These are phyloP conservation scores for Meta bourneti DNA, from an alignment of 2,888 invertebrate species.

Conservation along the genomic window DNA sequence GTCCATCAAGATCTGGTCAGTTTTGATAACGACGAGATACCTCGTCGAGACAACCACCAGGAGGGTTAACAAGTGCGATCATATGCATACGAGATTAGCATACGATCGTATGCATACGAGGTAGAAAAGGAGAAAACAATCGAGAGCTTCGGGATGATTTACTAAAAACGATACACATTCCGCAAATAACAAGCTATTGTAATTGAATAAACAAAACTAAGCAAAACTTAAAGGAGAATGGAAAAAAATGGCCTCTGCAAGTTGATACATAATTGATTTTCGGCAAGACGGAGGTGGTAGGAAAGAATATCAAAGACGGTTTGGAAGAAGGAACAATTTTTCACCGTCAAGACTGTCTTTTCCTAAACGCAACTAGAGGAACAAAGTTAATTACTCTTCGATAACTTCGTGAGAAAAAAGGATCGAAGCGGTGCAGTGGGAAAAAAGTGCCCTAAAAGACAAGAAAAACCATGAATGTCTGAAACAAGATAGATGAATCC, in stretches of 20 bases:
- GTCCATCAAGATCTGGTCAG: no score
- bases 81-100: no score
- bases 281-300: background rate
- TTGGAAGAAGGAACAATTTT: background rate
- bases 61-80: no score
- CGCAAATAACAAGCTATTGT: background rate
- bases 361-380: no score
- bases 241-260: background rate
- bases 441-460: background rate
- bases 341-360: background rate
- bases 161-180: background rate
- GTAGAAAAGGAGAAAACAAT: no score
- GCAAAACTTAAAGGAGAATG: background rate
- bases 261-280: background rate
- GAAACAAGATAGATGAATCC: background rate
- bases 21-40: no score
- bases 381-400: background rate
- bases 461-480: background rate
- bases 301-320: background rate
- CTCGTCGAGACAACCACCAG: no score
- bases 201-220: background rate
- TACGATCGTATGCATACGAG: no score
- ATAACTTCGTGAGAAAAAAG: background rate
- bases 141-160: no score
- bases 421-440: background rate